Base-by-base conservation (phyloP, 2,888 invertebrate species). In the Spodoptera littoralis region DNA sequence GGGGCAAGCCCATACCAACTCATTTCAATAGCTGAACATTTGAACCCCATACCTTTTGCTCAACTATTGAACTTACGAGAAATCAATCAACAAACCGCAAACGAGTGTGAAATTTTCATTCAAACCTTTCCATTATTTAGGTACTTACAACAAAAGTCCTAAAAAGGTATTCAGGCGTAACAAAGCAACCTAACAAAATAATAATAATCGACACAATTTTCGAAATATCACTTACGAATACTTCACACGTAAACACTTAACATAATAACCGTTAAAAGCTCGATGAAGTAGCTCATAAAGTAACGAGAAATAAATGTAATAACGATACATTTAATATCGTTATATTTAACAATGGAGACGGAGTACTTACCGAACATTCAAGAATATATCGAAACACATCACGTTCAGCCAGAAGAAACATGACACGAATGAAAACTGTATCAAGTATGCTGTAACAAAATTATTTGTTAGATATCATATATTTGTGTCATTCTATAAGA, bases 341-440 rank as follows among this genome's bases (percentile, higher is more conserved):
- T 59, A 70, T 47, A 51, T 57, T 60, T 60, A 51, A 63, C 41
- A 46, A 24, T 9, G 61, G 30, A 44, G 54, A 24, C 9, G 61
- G 30, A 44, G 54, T 55, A 80, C 95, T 94, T 83, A 95, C 95
- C 92, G 89, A 54, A 96, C 95, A 75, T 95, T 95, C 72, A 95
- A 87, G 90, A 95, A 96, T 60, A 95, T 96, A 87, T 96, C 96
- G 82, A 96, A 95, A 84, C 96, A 96, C 95, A 96, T 95, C 50
- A 96, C 96, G 86, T 96, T 96, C 66, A 96, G 88, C 96, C 96
- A 96, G 90, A 96, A 96, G 89, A 96, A 96, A 81, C 96, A 96
- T 45, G 96, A 95, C 53, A 96, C 92, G 88, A 96, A 96, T 3
- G 96, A 95, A 83, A 96, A 96, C 84, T 96, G 96, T 80, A 96